phyloP scores from a whole-genome alignment of 1,140 invertebrate genomes.

The Drosophila parabipectinata region DNA sequence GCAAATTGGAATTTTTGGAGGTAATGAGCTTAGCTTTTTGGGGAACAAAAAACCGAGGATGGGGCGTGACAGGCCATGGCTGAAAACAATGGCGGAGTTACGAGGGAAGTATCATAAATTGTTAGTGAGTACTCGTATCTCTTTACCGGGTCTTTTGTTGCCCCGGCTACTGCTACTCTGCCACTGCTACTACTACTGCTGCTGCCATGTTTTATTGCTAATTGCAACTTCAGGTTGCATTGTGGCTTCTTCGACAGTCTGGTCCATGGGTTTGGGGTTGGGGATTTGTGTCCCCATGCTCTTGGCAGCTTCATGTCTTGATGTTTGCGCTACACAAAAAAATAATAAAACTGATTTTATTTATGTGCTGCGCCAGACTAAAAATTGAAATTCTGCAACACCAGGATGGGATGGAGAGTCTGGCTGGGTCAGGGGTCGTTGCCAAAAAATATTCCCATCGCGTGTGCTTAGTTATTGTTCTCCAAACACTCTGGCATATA shows the following conservation, averaged over 20 bases:
- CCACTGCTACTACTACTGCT: no score
- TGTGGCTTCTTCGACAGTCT: constrained; percentile 43
- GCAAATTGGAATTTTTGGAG: not conserved
- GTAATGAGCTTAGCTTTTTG: constrained; percentile 30
- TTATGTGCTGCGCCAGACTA: constrained; percentile 70
- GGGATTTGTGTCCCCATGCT: constrained; percentile 25
- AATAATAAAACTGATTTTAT: constrained; percentile 80
- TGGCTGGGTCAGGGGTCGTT: no score
- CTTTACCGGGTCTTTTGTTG: constrained; percentile 28
- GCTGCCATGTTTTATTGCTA: constrained; percentile 59
- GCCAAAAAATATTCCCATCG: constrained; percentile 10
- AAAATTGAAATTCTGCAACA: constrained; percentile 76
- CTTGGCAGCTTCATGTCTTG: constrained; percentile 54
- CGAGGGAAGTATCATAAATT: constrained; percentile 5
- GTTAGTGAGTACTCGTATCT: not conserved
- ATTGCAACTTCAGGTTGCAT: constrained; percentile 71
- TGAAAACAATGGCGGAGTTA: not conserved
- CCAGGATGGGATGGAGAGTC: not conserved
- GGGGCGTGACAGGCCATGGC: not conserved
- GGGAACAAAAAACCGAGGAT: no score
- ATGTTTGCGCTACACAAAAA: constrained; percentile 42
- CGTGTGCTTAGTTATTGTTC: constrained; percentile 45
- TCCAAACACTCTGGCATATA: constrained; percentile 8
- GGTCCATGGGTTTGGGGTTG: no score
- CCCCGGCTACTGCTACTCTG: not conserved